These are phyloP conservation scores for Sesia bembeciformis DNA, from an alignment of 2,888 invertebrate species.

Conservation along the genomic window DNA sequence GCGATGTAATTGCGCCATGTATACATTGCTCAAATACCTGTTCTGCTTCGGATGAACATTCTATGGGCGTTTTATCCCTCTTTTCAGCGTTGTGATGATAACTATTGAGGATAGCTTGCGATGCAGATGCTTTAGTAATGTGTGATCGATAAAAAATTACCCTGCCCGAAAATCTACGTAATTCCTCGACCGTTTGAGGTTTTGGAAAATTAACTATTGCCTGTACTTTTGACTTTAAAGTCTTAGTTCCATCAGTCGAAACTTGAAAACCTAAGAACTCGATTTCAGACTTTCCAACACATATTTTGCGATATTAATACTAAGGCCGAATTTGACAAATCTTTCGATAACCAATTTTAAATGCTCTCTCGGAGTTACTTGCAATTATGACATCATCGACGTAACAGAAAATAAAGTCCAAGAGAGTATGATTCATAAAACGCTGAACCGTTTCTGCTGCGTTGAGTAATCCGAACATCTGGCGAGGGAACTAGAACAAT, in stretches of 20 bases:
- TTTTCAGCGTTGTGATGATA: constrained; percentile 5
- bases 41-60: constrained; percentile 3
- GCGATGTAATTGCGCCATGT: not conserved
- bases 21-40: constrained; percentile 4
- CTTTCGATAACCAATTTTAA: not conserved
- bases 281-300: not conserved
- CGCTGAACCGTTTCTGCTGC: constrained; percentile 26
- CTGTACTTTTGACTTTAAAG: constrained; percentile 2
- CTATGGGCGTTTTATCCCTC: constrained; percentile 5
- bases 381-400: constrained; percentile 5
- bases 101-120: constrained; percentile 3
- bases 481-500: constrained; percentile 20
- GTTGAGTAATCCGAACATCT: constrained; percentile 28
- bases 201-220: constrained; percentile 2
- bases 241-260: constrained; percentile 1
- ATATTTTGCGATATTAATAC: constrained; percentile 9
- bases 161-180: constrained; percentile 8
- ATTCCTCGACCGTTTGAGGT: constrained; percentile 4
- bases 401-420: constrained; percentile 3
- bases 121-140: constrained; percentile 2
- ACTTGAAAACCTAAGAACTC: not conserved
- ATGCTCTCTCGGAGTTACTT: not conserved
- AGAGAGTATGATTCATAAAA: constrained; percentile 16
- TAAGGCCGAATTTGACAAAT: constrained; percentile 4
- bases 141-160: constrained; percentile 6